Percentiles rank a stretch among this genome's conserved stretches.
Conservation (phyloP, 2,888 invertebrate species). For the Tetranychus piercei region DNA sequence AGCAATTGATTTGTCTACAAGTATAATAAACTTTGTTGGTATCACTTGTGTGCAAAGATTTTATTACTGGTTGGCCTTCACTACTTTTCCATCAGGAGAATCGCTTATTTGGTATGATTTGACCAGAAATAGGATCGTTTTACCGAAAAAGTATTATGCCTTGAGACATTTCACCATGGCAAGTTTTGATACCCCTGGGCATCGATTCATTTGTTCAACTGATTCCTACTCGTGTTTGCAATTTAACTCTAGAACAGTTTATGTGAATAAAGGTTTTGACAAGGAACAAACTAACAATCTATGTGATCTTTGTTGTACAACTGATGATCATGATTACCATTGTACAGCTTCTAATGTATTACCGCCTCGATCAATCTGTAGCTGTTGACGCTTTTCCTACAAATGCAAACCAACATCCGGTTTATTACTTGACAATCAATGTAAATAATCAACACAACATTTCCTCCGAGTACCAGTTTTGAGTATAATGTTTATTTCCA, state of each 20-base stretch:
- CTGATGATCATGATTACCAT: not conserved
- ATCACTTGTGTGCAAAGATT: not conserved
- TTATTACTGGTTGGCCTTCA: not conserved
- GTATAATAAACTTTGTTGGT: slow-evolving; percentile 1
- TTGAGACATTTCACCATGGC: not conserved
- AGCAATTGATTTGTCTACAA: not conserved
- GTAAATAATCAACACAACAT: too few species aligned
- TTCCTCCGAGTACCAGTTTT: too few species aligned
- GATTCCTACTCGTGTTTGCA: not conserved
- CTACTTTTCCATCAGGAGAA: not conserved
- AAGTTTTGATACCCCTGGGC: not conserved
- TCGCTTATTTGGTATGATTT: not conserved
- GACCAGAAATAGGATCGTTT: not conserved
- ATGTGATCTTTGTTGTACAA: not conserved
- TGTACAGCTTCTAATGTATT: not conserved
- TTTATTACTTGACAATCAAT: too few species aligned
- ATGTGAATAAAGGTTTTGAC: not conserved
- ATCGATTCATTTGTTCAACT: not conserved
- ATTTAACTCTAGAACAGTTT: not conserved
- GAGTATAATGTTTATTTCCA: too few species aligned
- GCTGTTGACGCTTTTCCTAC: not conserved
- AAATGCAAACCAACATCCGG: too few species aligned
- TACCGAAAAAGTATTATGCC: slow-evolving; percentile 1
- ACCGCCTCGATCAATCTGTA: not conserved
- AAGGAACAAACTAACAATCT: not conserved